Base-by-base conservation (phyloP, 1,140 invertebrate species). In the Drosophila sulfurigaster region DNA sequence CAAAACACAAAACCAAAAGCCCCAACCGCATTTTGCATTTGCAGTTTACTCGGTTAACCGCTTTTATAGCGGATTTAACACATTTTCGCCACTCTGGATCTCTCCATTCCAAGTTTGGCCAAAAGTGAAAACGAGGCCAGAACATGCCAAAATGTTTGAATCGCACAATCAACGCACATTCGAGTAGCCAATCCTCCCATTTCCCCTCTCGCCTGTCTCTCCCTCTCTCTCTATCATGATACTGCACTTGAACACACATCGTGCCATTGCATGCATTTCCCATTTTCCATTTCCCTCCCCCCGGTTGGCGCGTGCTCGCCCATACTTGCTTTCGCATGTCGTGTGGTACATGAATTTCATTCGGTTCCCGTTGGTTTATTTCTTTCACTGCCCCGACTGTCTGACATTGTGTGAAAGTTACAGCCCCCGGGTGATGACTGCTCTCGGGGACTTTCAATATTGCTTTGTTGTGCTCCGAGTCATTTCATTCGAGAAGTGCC, bases 61-160 rank as follows among this genome's bases (percentile, higher is more conserved):
- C 82, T 70, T 82, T 86, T 86, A 79, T 82, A 87, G 82, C 82
- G 82, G 82, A 86, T 87, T 86, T 86, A 82, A 79, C 82, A 79
- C 82, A 86, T 82, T 81, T 75, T 79, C 56, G 52, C 43, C 59
- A 56, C 46, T 15, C 62, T 41, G 46, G n/a, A 25, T 25, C 20
- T 13, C 30, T 60, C 5, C 56, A 43, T 5, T 7, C 15, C 10
- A n/a, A 15, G 13, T 20, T 25, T 28, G 28, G 20, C 25, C 25
- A 70, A 71, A 74, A 68, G 62, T 51, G 77, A 63, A 83, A 85
- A 74, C 41, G 46, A 13, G 25, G 41, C 82, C 69, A 60, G 67
- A 81, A 85, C 78, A 86, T 86, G 82, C 78, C 82, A 86, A 86
- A 85, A 86, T 85, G 71, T 85, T 85, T 86, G 82, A 87, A 82